phyloP scores from a whole-genome alignment of 1,140 invertebrate species.

The Drosophila eugracilis region DNA sequence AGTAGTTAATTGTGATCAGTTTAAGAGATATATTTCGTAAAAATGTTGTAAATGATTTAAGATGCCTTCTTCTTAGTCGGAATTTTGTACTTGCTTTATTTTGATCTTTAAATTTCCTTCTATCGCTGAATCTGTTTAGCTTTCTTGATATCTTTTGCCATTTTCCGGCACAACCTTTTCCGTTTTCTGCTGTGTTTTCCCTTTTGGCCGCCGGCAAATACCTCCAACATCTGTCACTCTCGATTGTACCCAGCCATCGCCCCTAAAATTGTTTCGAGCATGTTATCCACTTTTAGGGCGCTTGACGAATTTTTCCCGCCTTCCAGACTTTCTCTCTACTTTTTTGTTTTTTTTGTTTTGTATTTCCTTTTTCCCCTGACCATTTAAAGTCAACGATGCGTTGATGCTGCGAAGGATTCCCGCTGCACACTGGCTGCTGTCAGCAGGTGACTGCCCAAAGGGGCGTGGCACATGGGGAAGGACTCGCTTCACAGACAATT shows the following conservation, averaged over 20 bases:
- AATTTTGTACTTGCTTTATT: background rate
- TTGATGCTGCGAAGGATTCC: conserved; percentile 47
- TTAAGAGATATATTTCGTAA: no score
- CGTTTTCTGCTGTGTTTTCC: conserved; percentile 12
- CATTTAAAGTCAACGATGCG: conserved; percentile 48
- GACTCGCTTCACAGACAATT: conserved; percentile 36
- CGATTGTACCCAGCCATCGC: conserved; percentile 15
- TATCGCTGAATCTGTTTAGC: background rate
- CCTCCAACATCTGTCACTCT: conserved; percentile 40
- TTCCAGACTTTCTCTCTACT: background rate
- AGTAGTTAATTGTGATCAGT: no score
- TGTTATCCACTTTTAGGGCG: conserved; percentile 42
- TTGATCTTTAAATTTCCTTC: background rate
- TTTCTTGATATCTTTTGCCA: conserved; percentile 13
- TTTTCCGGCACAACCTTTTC: conserved; percentile 27
- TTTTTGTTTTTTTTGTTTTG: background rate
- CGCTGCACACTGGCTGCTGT: conserved; percentile 25
- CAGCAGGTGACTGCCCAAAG: conserved; percentile 51
- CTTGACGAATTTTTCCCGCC: background rate
- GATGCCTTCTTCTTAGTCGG: no score
- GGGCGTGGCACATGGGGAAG: conserved; percentile 33
- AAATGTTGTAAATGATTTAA: no score
- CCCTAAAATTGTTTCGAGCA: conserved; percentile 38
- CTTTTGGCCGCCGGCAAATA: conserved; percentile 27
- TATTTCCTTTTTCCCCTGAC: conserved; percentile 23